Evolutionary conservation across 2,113 vertebrate species (phyloP), one percentile per base, ranked within the genome.

Genomic region (Tamias sibiricus): DNA sequence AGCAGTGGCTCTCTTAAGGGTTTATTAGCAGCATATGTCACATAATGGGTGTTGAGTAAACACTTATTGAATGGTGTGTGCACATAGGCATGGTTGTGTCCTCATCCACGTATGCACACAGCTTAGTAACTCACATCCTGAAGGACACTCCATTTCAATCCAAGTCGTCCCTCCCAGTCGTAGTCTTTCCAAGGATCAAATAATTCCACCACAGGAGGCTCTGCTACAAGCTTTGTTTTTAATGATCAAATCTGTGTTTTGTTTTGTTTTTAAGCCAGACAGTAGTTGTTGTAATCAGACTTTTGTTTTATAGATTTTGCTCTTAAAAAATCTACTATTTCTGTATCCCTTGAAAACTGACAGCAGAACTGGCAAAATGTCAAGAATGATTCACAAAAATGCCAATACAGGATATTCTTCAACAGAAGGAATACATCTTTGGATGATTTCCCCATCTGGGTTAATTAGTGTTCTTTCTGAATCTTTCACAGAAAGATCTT

Each of bases 381-480:
- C 95, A 97, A 94, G 95, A 97, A 97, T 28, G 35, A 84, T 94
- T 97, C 94, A 95, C 96, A 98, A 98, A 98, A 97, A 89, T 97
- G 96, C 90, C 98, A 97, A 95, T 97, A 96, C 95, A 90, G 85
- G 90, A 71, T 95, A 95, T 95, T 96, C 62, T 68, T 96, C 84
- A 87, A 40, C 71, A 98, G 96, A 97, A 98, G 91, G 75, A 95
- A 95, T 97, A 42, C 52, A 64, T 94, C 52, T 92, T 93, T 96
- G 62, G 93, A 97, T 97, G 88, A 90, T 91, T 62, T 95, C 75
- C 83, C 97, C 94, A 26, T 97, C 77, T 96, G 93, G 9, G 66
- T 97, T 98, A 96, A 97, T 98, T 98, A 93, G 52, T 94, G 97
- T 97, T 97, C 96, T 93, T 84, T 95, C 19, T 79, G 87, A 98